These are phyloP conservation scores for Propithecus perrieri DNA, from an alignment of 2,797 vertebrate genomes.

Conservation along the genomic window DNA sequence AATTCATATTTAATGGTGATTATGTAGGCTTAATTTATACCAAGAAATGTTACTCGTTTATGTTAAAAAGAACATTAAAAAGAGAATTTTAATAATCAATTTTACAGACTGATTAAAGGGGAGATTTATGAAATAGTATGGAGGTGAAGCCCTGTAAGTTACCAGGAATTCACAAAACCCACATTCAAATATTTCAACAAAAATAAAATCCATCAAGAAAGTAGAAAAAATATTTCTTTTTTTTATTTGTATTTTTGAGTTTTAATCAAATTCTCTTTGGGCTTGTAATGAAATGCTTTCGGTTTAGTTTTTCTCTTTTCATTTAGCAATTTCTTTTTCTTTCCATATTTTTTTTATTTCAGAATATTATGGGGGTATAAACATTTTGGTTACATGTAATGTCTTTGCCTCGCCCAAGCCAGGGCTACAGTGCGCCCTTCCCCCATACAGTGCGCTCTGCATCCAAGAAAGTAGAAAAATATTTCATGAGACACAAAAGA, in stretches of 20 bases:
- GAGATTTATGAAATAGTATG: background rate
- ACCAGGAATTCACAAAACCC: background rate
- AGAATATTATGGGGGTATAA: too few species aligned
- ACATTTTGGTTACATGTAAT: too few species aligned
- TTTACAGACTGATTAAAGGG: background rate
- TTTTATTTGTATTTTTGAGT: background rate
- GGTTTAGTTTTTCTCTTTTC: background rate
- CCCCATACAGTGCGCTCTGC: too few species aligned
- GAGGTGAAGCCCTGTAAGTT: background rate
- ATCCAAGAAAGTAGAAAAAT: too few species aligned
- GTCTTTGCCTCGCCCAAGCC: too few species aligned
- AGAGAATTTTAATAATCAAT: slow-evolving; percentile 4
- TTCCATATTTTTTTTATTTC: too few species aligned
- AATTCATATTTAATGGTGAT: background rate
- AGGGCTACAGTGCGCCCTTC: too few species aligned
- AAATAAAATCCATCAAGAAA: background rate
- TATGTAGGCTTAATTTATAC: background rate
- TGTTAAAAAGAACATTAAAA: background rate
- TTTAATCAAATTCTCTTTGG: background rate
- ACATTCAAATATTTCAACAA: background rate
- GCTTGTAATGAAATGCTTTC: background rate
- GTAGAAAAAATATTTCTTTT: background rate
- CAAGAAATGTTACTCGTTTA: background rate
- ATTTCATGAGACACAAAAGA: background rate
- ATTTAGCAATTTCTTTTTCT: background rate